A percentile compares a stretch with the other conserved stretches of the same genome.
Evolutionary conservation across 2,113 vertebrate genomes (phyloP).

Genomic region (Labeo rohita): DNA sequence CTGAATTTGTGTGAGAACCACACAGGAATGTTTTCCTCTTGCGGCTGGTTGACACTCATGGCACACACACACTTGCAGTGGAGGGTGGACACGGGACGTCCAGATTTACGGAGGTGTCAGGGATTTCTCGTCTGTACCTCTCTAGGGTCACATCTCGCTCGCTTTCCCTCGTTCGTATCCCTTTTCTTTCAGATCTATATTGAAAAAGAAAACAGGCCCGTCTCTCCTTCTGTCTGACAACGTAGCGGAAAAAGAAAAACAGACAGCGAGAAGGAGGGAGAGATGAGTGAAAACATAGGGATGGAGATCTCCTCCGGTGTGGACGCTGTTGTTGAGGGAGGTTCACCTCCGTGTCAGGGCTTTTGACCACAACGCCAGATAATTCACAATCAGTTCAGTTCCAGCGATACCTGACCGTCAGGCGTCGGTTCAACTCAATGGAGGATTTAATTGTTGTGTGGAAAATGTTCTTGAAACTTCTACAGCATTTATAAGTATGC

Average conservation of each 20-base stretch:
- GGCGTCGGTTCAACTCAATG: slow-evolving; percentile 29
- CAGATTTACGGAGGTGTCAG: slow-evolving; percentile 62
- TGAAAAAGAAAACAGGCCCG: slow-evolving; percentile 56
- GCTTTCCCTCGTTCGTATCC: slow-evolving; percentile 15
- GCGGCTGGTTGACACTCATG: slow-evolving; percentile 55
- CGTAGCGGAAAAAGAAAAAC: slow-evolving; percentile 57
- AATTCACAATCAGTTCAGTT: slow-evolving; percentile 27
- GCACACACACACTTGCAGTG: slow-evolving; percentile 46
- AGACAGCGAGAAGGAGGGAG: slow-evolving; percentile 23
- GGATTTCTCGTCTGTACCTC: slow-evolving; percentile 56
- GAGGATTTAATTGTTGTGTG: slow-evolving; percentile 32
- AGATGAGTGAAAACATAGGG: slow-evolving; percentile 53
- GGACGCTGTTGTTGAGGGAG: slow-evolving; percentile 59
- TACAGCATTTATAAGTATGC: neutral
- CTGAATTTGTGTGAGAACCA: slow-evolving; percentile 59
- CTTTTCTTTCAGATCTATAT: slow-evolving; percentile 44
- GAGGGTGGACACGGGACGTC: slow-evolving; percentile 46
- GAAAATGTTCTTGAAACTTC: slow-evolving; percentile 38
- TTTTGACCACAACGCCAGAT: slow-evolving; percentile 24
- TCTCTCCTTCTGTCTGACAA: slow-evolving; percentile 51
- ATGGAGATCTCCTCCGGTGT: slow-evolving; percentile 46
- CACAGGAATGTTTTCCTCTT: slow-evolving; percentile 62
- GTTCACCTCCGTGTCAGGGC: slow-evolving; percentile 22
- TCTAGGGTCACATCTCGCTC: slow-evolving; percentile 47
- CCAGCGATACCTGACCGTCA: slow-evolving; percentile 40